Evolutionary conservation across 2,113 vertebrate genomes (phyloP).

Genomic region (Fulica atra): DNA sequence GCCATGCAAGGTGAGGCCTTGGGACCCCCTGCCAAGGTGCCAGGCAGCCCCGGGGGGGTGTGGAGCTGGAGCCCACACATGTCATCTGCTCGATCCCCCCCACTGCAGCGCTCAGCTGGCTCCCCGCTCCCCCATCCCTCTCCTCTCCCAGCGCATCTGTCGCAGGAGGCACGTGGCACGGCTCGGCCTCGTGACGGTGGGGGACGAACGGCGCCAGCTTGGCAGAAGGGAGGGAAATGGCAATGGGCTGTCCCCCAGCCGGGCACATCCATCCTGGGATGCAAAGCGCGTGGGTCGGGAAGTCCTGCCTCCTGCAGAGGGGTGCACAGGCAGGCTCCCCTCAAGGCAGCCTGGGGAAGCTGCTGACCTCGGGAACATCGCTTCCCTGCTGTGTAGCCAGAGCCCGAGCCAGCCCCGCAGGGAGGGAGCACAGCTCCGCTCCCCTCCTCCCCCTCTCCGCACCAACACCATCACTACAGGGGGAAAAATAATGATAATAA

Average conservation of each 20-base stretch:
- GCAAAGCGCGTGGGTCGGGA: accelerated
- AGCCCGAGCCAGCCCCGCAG: neutral
- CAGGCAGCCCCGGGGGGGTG: accelerated
- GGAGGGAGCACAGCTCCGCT: neutral
- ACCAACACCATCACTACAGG: neutral
- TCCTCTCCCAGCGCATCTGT: constrained; percentile 52
- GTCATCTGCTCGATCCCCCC: neutral
- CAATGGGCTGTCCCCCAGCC: neutral
- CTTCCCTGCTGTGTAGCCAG: neutral
- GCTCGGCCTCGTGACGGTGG: neutral
- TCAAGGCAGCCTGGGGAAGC: neutral
- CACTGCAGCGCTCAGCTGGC: neutral
- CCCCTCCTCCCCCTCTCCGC: neutral
- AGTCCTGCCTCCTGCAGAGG: neutral
- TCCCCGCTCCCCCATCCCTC: neutral
- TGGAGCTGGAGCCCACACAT: neutral
- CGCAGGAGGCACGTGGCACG: constrained; percentile 23
- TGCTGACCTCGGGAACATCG: neutral
- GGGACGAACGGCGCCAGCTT: neutral
- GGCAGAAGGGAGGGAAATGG: neutral
- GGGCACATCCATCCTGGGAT: accelerated
- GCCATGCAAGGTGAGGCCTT: accelerated
- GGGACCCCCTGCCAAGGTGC: neutral
- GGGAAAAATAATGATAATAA: neutral
- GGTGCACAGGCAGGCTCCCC: neutral